Percentiles rank a stretch among this genome's conserved stretches.
phyloP scores from a whole-genome alignment of 35 echinoderm and acorn worm genomes.

The Chiridota heheva region DNA sequence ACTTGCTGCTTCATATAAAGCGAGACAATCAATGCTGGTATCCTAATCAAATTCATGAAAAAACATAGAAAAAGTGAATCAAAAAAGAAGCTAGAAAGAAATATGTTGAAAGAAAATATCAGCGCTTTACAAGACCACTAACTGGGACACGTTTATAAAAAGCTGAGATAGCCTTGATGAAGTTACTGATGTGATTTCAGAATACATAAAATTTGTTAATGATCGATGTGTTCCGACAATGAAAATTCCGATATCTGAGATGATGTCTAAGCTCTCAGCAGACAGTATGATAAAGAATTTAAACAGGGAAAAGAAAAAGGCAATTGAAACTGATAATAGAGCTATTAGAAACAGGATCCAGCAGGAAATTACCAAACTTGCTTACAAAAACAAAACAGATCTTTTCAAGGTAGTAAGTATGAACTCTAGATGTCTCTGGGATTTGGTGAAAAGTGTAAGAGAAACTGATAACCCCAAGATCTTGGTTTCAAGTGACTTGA shows the following conservation, averaged over 20 bases:
- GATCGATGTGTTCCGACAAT: conserved; percentile 13
- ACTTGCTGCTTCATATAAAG: no score
- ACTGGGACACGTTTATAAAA: conserved; percentile 11
- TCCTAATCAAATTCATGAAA: no score
- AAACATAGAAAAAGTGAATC: not conserved
- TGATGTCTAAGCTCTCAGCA: not conserved
- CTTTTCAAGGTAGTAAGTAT: conserved; percentile 13
- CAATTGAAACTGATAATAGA: not conserved
- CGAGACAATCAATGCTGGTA: no score
- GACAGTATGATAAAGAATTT: not conserved
- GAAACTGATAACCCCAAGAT: no score
- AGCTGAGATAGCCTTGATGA: not conserved
- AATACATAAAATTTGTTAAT: conserved; percentile 14
- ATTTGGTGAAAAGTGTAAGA: no score
- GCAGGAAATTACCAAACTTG: not conserved
- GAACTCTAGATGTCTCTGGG: no score
- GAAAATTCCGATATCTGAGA: not conserved
- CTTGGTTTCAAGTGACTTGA: no score
- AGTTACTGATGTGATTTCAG: conserved; percentile 1
- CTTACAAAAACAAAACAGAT: not conserved
- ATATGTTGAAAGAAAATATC: not conserved
- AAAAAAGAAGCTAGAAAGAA: not conserved
- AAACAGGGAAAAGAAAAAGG: not conserved
- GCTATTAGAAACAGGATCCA: not conserved
- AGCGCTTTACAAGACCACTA: conserved; percentile 11